Conservation (phyloP, 2,888 invertebrate genomes). For the Lamproptera curius region DNA sequence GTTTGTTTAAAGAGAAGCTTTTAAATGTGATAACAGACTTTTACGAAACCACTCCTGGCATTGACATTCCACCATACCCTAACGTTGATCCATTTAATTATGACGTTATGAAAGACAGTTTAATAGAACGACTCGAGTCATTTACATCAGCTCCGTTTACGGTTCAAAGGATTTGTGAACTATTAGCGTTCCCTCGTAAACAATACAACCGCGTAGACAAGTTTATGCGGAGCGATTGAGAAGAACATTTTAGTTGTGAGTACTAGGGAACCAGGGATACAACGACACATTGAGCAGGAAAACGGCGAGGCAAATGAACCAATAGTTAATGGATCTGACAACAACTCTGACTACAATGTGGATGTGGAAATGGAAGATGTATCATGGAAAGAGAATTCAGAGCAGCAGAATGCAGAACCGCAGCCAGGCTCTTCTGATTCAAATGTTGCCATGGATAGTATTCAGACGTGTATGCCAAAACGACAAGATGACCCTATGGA, state of each 20-base stretch:
- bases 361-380: slow-evolving; percentile 77
- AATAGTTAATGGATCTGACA: slow-evolving; percentile 79
- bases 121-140: slow-evolving; percentile 88
- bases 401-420: slow-evolving; percentile 49
- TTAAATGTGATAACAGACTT: slow-evolving; percentile 92
- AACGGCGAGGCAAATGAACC: slow-evolving; percentile 82
- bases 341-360: slow-evolving; percentile 72
- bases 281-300: slow-evolving; percentile 79
- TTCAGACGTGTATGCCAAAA: slow-evolving; percentile 63
- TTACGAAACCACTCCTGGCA: slow-evolving; percentile 86
- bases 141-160: slow-evolving; percentile 96
- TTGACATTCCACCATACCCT: slow-evolving; percentile 91
- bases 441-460: slow-evolving; percentile 61
- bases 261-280: slow-evolving; percentile 82
- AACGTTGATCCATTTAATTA: slow-evolving; percentile 95
- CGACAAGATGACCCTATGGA: slow-evolving; percentile 62
- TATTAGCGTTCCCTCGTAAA: slow-evolving; percentile 92
- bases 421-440: slow-evolving; percentile 65
- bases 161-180: slow-evolving; percentile 96
- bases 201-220: slow-evolving; percentile 98
- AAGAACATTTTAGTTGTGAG: slow-evolving; percentile 95
- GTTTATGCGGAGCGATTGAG: slow-evolving; percentile 97
- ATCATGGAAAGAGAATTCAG: slow-evolving; percentile 66
- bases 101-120: slow-evolving; percentile 90
- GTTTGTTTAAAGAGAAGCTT: slow-evolving; percentile 92